Conservation (phyloP, 2,797 vertebrate species). For the Sebastes kiyomatsui region DNA sequence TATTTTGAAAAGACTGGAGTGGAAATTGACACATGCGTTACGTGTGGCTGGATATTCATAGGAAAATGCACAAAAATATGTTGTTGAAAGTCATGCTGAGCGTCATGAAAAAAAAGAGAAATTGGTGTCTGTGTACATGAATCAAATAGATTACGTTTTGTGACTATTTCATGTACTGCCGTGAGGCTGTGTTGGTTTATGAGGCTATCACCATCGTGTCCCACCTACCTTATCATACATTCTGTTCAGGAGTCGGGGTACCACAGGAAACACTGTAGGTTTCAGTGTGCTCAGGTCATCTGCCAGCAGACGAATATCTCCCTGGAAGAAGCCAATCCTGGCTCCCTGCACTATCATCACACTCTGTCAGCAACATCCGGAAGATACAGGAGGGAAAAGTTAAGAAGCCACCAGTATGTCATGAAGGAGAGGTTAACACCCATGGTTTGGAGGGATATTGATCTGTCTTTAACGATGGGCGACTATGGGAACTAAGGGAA, state of each 20-base stretch:
- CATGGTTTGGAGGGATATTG: neutral
- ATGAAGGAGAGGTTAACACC: neutral
- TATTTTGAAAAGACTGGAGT: too few species aligned
- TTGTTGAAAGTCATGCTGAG: too few species aligned
- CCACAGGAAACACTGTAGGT: slow-evolving; percentile 94
- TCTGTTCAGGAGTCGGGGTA: slow-evolving; percentile 93
- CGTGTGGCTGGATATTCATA: too few species aligned
- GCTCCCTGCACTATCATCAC: slow-evolving; percentile 89
- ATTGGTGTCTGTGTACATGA: too few species aligned
- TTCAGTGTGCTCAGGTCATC: slow-evolving; percentile 90
- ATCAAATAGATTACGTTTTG: too few species aligned
- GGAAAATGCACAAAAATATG: too few species aligned
- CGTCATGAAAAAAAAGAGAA: too few species aligned
- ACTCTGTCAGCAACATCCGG: slow-evolving; percentile 71
- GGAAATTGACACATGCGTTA: too few species aligned
- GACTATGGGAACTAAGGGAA: slow-evolving; percentile 1
- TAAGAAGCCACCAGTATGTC: neutral
- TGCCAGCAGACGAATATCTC: slow-evolving; percentile 91
- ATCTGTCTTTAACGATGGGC: neutral
- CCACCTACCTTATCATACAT: slow-evolving; percentile 92
- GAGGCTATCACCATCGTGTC: neutral
- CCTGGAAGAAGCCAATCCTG: slow-evolving; percentile 95
- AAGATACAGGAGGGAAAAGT: neutral
- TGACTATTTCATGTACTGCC: too few species aligned
- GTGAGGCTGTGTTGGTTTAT: neutral